Conservation (phyloP, 2,113 vertebrate genomes). For the Sciurus niger region DNA sequence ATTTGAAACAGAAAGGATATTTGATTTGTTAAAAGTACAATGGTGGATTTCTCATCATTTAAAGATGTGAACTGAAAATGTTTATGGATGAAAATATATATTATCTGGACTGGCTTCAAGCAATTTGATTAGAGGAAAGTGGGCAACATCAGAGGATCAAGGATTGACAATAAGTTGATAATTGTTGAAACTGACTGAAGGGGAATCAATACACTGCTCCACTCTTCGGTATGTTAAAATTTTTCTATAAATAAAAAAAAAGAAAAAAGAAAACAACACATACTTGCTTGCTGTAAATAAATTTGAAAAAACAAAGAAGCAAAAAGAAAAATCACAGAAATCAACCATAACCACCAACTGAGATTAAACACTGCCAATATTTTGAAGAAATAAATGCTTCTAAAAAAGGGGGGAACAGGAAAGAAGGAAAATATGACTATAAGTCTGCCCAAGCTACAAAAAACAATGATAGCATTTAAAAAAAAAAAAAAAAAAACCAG, state of each 20-base stretch:
- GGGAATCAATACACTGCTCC: neutral
- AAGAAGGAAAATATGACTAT: neutral
- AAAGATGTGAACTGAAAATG: conserved; percentile 34
- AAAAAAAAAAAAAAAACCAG: neutral
- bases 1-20: conserved; percentile 42
- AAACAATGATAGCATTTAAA: neutral
- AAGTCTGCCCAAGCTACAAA: neutral
- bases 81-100: conserved; percentile 33
- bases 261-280: conserved; percentile 10
- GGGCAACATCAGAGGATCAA: neutral
- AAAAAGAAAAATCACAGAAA: conserved; percentile 38
- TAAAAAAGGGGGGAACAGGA: neutral
- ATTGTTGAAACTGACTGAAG: neutral
- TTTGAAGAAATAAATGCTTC: conserved; percentile 20
- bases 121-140: neutral
- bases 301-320: conserved; percentile 43
- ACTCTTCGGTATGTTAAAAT: neutral
- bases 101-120: neutral
- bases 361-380: conserved; percentile 20
- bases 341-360: neutral
- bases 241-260: conserved; percentile 40
- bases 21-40: conserved; percentile 4
- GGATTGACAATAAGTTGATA: neutral
- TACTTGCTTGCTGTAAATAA: conserved; percentile 7
- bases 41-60: neutral